These are phyloP conservation scores for Stramonita haemastoma DNA, from an alignment of 2,888 invertebrate genomes.

Conservation along the genomic window DNA sequence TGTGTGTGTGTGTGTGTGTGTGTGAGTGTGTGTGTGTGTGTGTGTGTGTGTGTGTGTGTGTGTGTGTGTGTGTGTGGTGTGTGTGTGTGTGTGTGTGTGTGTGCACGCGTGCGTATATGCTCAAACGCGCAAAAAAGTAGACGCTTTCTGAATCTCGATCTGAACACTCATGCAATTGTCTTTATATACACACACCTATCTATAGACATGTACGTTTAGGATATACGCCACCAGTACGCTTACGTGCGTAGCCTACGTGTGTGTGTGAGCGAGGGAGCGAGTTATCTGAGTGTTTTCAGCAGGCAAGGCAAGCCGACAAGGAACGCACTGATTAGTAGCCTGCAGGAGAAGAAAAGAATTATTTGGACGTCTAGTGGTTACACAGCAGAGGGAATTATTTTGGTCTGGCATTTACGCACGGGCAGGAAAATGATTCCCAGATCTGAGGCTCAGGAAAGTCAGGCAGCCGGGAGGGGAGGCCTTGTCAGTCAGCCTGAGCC, in stretches of 20 bases:
- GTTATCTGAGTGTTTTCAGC: neutral
- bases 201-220: neutral
- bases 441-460: neutral
- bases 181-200: neutral
- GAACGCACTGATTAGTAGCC: slow-evolving; percentile 7
- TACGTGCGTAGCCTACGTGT: neutral
- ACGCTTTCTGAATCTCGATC: too few relatives aligned
- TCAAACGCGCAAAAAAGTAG: neutral
- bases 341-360: neutral
- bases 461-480: neutral
- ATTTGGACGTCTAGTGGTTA: slow-evolving; percentile 11
- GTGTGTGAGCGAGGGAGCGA: neutral
- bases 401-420: neutral
- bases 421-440: neutral
- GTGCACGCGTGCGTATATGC: neutral
- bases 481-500: neutral
- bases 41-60: neutral
- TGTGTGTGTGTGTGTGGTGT: neutral
- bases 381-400: neutral
- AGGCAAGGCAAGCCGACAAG: neutral
- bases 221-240: neutral
- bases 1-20: slow-evolving; percentile 12
- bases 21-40: neutral
- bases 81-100: slow-evolving; percentile 3
- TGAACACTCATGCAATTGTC: neutral